phyloP scores from a whole-genome alignment of 2,797 vertebrate species.

The Okamejei kenojei region DNA sequence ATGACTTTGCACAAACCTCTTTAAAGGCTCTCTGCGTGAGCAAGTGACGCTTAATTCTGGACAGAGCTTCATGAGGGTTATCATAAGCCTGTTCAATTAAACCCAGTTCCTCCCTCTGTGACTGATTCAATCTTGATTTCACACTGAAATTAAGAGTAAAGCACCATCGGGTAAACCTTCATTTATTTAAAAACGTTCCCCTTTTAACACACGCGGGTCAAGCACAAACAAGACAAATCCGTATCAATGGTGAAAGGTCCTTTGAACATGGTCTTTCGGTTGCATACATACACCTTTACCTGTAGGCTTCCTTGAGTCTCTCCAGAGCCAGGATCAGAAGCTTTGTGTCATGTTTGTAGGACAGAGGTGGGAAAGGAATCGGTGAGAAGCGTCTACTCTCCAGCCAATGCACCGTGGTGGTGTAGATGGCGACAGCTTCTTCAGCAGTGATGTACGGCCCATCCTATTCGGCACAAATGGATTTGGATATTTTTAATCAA shows the following conservation, averaged over 20 bases:
- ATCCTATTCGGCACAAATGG: constrained; percentile 61
- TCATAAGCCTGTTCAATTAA: constrained; percentile 97
- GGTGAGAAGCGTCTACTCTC: constrained; percentile 96
- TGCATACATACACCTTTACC: constrained; percentile 56
- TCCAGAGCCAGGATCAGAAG: constrained; percentile 93
- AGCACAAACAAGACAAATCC: not conserved
- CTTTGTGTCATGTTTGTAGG: constrained; percentile 98
- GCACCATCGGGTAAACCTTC: not conserved
- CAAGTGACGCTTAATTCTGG: constrained; percentile 97
- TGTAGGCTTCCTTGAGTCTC: constrained; percentile 97
- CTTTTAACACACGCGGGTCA: not conserved
- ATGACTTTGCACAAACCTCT: constrained; percentile 64
- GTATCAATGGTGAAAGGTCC: not conserved
- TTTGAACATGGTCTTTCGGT: not conserved
- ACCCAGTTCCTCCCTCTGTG: constrained; percentile 92
- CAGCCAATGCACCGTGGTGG: constrained; percentile 93
- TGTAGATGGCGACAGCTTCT: constrained; percentile 96
- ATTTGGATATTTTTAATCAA: not conserved
- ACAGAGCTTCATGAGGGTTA: constrained; percentile 95
- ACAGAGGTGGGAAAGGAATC: constrained; percentile 95
- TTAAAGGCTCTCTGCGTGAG: constrained; percentile 98
- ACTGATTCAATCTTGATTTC: constrained; percentile 96
- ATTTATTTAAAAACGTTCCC: not conserved
- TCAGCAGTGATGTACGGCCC: constrained; percentile 98
- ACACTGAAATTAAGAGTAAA: constrained; percentile 62